These are phyloP conservation scores for Sclerodermus sp. DNA, from an alignment of 2,888 invertebrate species.

Conservation along the genomic window DNA sequence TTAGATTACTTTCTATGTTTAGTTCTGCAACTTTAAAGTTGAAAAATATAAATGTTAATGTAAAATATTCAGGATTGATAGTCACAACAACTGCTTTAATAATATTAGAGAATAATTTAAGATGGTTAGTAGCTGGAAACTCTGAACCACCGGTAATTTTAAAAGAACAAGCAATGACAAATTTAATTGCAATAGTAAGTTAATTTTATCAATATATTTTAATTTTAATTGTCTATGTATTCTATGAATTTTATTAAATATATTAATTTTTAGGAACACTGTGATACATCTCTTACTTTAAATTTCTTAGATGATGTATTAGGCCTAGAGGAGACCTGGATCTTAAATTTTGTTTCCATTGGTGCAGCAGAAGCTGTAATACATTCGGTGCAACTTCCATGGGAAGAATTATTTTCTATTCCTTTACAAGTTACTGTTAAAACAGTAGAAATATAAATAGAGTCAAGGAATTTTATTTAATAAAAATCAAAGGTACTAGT, in stretches of 20 bases:
- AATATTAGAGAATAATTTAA: constrained; percentile 55
- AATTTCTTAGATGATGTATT: constrained; percentile 62
- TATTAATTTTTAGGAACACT: constrained; percentile 47
- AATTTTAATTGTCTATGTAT: constrained; percentile 2
- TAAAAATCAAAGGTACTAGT: neutral
- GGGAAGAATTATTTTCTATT: constrained; percentile 63
- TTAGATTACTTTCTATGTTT: constrained; percentile 57
- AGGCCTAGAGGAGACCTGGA: constrained; percentile 59
- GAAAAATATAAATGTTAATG: constrained; percentile 35
- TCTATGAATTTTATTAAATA: neutral
- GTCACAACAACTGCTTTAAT: constrained; percentile 55
- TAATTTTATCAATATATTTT: constrained; percentile 6
- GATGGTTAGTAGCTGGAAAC: constrained; percentile 57
- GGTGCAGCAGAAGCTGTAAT: constrained; percentile 59
- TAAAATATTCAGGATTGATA: constrained; percentile 43
- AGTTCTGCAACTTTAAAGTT: constrained; percentile 53
- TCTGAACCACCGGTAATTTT: constrained; percentile 44
- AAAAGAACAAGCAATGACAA: constrained; percentile 60
- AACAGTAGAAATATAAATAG: constrained; percentile 10
- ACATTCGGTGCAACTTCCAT: constrained; percentile 59
- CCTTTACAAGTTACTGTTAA: constrained; percentile 54
- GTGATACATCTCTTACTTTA: constrained; percentile 47
- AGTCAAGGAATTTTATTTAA: neutral
- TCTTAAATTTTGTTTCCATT: constrained; percentile 57
- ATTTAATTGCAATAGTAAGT: constrained; percentile 61